phyloP scores from a whole-genome alignment of 2,888 invertebrate genomes.

The Saturnia pavonia region DNA sequence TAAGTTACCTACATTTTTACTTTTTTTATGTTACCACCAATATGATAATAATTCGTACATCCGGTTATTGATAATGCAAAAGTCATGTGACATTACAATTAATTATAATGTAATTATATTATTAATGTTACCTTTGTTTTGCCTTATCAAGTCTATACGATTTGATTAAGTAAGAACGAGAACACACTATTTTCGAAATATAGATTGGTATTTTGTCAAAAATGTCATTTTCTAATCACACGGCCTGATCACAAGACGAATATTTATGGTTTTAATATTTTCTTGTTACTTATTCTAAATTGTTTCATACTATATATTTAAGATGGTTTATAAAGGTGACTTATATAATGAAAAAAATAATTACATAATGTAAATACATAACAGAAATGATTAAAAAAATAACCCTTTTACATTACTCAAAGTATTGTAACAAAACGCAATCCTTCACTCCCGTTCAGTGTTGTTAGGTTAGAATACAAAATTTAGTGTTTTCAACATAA shows the following conservation, averaged over 20 bases:
- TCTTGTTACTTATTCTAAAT: neutral
- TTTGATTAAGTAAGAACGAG: neutral
- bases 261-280: neutral
- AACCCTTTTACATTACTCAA: neutral
- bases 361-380: neutral
- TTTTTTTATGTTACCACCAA: neutral
- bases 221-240: neutral
- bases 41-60: neutral
- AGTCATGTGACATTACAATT: neutral
- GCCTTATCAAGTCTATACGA: neutral
- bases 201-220: neutral
- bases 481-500: too few species aligned
- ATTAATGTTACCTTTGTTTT: neutral
- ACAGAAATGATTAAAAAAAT: too few species aligned
- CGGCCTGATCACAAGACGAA: neutral
- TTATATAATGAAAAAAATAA: neutral
- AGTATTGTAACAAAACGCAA: conserved; percentile 13
- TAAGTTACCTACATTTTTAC: neutral
- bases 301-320: neutral
- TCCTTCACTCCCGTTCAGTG: neutral
- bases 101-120: neutral
- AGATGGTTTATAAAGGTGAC: neutral
- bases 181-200: neutral
- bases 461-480: too few species aligned
- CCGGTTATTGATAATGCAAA: neutral